Percentiles rank a stretch among this genome's conserved stretches.
phyloP scores from a whole-genome alignment of 2,113 vertebrate species.

The Anarhynchus alexandrinus region DNA sequence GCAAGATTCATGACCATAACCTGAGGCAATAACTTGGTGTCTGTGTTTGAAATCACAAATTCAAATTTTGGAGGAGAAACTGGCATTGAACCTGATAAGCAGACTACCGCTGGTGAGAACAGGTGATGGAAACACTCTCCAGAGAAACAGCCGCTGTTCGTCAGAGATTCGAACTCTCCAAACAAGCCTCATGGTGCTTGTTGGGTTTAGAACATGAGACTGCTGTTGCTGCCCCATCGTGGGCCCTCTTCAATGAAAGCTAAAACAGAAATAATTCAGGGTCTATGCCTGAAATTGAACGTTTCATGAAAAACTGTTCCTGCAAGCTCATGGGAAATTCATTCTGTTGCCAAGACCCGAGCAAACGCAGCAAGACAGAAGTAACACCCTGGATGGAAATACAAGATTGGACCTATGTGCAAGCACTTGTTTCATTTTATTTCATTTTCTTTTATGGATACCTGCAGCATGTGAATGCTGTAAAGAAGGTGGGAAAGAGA shows the following conservation, averaged over 20 bases:
- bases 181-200: neutral
- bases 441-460: neutral
- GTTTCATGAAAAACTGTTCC: neutral
- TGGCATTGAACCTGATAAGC: neutral
- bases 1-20: neutral
- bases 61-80: neutral
- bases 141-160: accelerated
- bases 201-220: neutral
- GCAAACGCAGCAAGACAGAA: neutral
- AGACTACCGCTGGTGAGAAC: neutral
- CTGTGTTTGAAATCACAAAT: neutral
- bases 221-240: neutral
- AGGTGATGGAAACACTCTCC: neutral
- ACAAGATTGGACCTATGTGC: neutral
- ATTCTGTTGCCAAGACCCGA: neutral
- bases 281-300: neutral
- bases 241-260: neutral
- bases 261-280: neutral
- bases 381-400: neutral
- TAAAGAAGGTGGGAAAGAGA: neutral
- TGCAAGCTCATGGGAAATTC: neutral
- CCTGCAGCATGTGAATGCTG: neutral
- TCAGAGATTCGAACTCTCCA: neutral
- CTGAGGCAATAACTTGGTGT: neutral
- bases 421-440: neutral